Conservation (phyloP, 1,140 invertebrate genomes). For the Nasonia vitripennis region DNA sequence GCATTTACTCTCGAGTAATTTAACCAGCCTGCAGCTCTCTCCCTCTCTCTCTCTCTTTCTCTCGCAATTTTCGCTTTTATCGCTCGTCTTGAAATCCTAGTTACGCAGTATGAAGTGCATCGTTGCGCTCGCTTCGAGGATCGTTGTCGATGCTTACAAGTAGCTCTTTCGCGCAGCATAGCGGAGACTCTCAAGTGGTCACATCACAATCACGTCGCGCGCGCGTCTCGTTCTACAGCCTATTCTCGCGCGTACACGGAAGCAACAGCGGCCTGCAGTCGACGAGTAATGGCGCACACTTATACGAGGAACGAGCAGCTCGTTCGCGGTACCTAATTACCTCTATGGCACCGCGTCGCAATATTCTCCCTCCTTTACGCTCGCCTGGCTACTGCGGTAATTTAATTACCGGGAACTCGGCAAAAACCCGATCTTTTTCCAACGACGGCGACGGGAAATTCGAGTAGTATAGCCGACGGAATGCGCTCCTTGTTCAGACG, state of each 20-base stretch:
- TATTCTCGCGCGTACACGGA: neutral
- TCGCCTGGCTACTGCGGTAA: constrained; percentile 24
- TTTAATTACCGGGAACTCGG: constrained; percentile 39
- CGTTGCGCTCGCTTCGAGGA: neutral
- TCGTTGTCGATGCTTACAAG: neutral
- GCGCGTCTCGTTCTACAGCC: neutral
- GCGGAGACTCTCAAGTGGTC: neutral
- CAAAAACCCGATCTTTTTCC: constrained; percentile 49
- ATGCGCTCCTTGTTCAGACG: constrained; percentile 51
- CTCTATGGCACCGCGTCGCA: constrained; percentile 33
- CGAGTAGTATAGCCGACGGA: constrained; percentile 31
- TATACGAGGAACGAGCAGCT: constrained; percentile 36
- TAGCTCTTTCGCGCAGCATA: neutral
- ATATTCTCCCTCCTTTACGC: neutral
- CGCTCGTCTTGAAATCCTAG: neutral
- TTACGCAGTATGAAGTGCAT: neutral
- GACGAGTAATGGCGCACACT: neutral
- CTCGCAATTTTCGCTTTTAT: neutral
- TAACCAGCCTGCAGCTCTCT: neutral
- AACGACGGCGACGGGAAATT: constrained; percentile 53
- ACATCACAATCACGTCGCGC: neutral
- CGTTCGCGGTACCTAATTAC: constrained; percentile 53
- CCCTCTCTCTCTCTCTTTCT: neutral
- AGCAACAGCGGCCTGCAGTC: neutral
- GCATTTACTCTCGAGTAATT: neutral